A percentile compares a stretch with the other conserved stretches of the same genome.
phyloP scores from a whole-genome alignment of 2,797 vertebrate genomes.

The Nyctibius grandis region DNA sequence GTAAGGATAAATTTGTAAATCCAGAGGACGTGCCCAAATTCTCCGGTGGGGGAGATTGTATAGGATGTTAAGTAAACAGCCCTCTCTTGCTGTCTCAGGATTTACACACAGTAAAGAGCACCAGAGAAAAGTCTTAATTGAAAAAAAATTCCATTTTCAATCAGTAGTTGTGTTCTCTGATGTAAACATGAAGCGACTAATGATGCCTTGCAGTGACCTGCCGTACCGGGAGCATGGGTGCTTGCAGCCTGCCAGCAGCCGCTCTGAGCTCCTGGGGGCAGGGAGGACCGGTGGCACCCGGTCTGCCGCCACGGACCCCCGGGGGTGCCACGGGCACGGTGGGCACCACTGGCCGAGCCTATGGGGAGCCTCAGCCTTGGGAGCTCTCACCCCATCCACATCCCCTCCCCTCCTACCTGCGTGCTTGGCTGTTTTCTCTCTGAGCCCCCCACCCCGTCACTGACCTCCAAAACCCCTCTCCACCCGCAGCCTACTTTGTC shows the following conservation, averaged over 20 bases:
- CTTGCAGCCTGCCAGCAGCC: neutral
- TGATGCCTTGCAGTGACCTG: neutral
- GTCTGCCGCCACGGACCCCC: accelerated
- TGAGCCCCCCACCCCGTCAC: neutral
- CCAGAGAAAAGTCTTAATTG: neutral
- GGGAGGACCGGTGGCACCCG: neutral
- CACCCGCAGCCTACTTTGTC: neutral
- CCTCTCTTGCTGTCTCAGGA: neutral
- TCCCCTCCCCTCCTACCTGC: neutral
- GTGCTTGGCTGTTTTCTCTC: neutral
- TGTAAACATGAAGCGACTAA: neutral
- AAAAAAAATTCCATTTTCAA: neutral
- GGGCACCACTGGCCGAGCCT: neutral
- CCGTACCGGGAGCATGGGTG: accelerated
- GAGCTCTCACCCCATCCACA: neutral
- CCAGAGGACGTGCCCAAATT: neutral
- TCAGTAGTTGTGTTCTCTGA: neutral
- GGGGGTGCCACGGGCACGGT: accelerated
- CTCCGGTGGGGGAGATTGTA: neutral
- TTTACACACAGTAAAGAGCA: neutral
- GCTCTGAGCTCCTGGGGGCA: neutral
- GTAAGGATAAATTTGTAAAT: neutral
- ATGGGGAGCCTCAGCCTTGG: neutral
- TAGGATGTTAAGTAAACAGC: neutral
- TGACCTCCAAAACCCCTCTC: neutral